Percentiles rank a stretch among this genome's conserved stretches.
phyloP scores from a whole-genome alignment of 2,797 vertebrate genomes.

The Kryptopterus vitreolus region DNA sequence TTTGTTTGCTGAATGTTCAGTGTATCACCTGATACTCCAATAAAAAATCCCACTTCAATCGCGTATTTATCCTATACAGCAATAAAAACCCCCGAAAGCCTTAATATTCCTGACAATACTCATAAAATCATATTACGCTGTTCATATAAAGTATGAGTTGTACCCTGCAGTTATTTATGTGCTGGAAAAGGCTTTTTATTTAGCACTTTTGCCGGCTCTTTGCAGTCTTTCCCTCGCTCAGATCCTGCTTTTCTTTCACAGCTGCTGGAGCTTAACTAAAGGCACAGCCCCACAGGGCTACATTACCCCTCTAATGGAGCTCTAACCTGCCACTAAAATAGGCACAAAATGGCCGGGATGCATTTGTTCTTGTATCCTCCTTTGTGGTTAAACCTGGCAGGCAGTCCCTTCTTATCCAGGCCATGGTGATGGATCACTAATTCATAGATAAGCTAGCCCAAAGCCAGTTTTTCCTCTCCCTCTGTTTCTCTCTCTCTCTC shows the following conservation, averaged over 20 bases:
- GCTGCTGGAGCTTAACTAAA: constrained; percentile 43
- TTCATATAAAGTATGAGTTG: not conserved
- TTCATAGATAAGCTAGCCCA: constrained; percentile 52
- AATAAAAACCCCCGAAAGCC: not conserved
- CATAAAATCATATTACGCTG: not conserved
- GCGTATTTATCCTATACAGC: not conserved
- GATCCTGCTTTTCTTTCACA: constrained; percentile 50
- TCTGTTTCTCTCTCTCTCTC: not conserved
- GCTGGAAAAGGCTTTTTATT: not conserved
- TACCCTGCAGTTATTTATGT: not conserved
- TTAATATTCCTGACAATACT: not conserved
- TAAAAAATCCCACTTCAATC: not conserved
- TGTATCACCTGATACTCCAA: not conserved
- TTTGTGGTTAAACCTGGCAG: constrained; percentile 61
- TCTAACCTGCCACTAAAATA: constrained; percentile 72
- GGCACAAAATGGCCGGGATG: constrained; percentile 71
- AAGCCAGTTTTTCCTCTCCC: constrained; percentile 28
- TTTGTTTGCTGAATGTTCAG: not conserved
- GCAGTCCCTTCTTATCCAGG: constrained; percentile 63
- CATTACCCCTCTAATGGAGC: constrained; percentile 71
- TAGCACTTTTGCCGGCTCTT: constrained; percentile 55
- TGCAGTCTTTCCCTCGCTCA: constrained; percentile 63
- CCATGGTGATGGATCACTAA: constrained; percentile 69
- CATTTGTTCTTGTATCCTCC: constrained; percentile 48
- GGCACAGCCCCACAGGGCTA: constrained; percentile 62